Percentiles rank a stretch among this genome's conserved stretches.
Evolutionary conservation across 2,113 vertebrate species (phyloP).

Genomic region (Taxidea taxus): DNA sequence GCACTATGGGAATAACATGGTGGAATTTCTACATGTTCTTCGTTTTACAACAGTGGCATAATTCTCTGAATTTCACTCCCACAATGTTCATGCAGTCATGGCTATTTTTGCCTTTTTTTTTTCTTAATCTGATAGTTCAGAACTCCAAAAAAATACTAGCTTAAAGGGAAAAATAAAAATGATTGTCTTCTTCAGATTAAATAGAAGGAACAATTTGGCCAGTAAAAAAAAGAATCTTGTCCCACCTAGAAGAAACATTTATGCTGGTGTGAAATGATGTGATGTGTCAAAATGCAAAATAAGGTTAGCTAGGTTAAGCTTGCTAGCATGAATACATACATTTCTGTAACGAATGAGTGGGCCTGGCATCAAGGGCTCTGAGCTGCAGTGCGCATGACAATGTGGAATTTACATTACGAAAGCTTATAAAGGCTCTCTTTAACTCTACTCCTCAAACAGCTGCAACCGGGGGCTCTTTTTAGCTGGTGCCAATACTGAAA

Average conservation of each 20-base stretch:
- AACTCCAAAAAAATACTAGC: neutral
- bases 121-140: neutral
- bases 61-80: neutral
- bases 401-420: neutral
- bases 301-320: neutral
- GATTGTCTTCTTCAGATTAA: neutral
- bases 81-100: neutral
- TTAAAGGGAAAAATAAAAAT: neutral
- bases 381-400: neutral
- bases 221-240: neutral
- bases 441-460: slow-evolving; percentile 18
- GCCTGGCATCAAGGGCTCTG: neutral
- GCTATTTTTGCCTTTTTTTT: neutral
- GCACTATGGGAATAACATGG: rapidly evolving
- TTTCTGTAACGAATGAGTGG: neutral
- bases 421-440: neutral
- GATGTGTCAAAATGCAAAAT: slow-evolving; percentile 3
- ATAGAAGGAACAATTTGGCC: neutral
- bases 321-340: neutral
- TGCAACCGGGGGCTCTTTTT: slow-evolving; percentile 19
- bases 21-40: neutral
- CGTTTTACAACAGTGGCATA: neutral
- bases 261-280: neutral
- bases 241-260: neutral
- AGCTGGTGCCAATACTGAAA: neutral